These are phyloP conservation scores for Leptopterna dolabrata DNA, from an alignment of 2,888 invertebrate genomes.

Conservation along the genomic window DNA sequence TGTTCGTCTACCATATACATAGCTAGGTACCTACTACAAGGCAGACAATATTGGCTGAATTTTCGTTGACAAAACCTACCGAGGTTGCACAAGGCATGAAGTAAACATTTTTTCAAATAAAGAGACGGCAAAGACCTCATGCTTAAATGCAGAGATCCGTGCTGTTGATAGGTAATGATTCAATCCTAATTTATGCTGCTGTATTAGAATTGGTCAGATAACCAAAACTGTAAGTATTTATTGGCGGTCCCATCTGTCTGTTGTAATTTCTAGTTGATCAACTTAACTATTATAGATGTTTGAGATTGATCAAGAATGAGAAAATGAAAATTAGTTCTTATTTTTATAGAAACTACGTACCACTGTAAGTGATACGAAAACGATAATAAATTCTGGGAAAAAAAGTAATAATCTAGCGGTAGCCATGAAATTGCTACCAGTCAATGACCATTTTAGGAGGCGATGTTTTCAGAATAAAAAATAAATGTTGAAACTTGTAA, in stretches of 20 bases:
- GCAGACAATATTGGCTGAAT: too few species aligned
- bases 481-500: conserved; percentile 21
- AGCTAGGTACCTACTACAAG: too few species aligned
- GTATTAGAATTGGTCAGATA: too few species aligned
- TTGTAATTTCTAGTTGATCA: not conserved
- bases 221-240: too few species aligned
- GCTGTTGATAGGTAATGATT: too few species aligned
- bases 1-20: too few species aligned
- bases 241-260: not conserved
- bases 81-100: too few species aligned
- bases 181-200: too few species aligned
- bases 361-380: not conserved
- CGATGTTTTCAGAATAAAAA: not conserved
- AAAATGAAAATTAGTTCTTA: not conserved
- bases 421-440: not conserved
- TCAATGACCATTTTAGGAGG: not conserved
- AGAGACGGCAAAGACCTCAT: too few species aligned
- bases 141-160: too few species aligned
- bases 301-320: not conserved
- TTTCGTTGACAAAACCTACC: too few species aligned
- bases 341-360: not conserved
- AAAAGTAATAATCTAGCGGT: not conserved
- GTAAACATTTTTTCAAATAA: too few species aligned
- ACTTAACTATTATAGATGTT: not conserved
- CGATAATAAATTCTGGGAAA: not conserved